Evolutionary conservation across 2,797 vertebrate genomes (phyloP), one percentile per base, ranked within the genome.

Genomic region (Myiotriccus ornatus): DNA sequence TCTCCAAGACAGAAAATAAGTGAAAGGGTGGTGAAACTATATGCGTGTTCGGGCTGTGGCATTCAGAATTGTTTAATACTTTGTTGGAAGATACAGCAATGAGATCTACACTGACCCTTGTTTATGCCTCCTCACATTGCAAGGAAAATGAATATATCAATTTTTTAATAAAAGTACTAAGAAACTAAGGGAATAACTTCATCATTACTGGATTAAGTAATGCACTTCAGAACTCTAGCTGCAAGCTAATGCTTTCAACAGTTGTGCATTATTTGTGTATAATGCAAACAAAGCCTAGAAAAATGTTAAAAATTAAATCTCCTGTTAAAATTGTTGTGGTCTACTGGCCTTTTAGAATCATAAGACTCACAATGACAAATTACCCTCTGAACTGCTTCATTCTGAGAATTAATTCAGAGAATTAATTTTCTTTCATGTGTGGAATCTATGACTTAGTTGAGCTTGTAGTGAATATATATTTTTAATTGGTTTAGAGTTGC

Each of bases 341-440:
- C 56, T 82, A 35, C 56, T n/a, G 30, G 32, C 52, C 90, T 59
- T 84, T 91, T 41, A 63, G 62, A 94, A 81, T 37, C 7, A 2
- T 52, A 59, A 80, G 18, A 6, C 23, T 87, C 50, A 75, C 37
- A 73, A 39, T 14, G 6, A 60, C 32, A 94, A 84, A 89, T 91
- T 91, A 87, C 49, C 67, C 22, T 74, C 49, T 82, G 63, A 82
- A 93, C 34, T 75, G 23, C 32, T 74, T 89, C 15, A 53, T 89
- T 94, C 41, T 84, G 37, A 63, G 13, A 73, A 12, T 22, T 70
- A 23, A 63, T 63, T 17, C 30, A 21, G 39, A 30, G 19, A 83
- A 92, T 84, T 84, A 86, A 64, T 87, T 91, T 91, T 71, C 43
- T 78, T 90, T 78, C 41, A 56, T 32, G 22, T 77, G 24, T 60